Base-by-base conservation (phyloP, 2,888 invertebrate species). In the Dynastes maya region DNA sequence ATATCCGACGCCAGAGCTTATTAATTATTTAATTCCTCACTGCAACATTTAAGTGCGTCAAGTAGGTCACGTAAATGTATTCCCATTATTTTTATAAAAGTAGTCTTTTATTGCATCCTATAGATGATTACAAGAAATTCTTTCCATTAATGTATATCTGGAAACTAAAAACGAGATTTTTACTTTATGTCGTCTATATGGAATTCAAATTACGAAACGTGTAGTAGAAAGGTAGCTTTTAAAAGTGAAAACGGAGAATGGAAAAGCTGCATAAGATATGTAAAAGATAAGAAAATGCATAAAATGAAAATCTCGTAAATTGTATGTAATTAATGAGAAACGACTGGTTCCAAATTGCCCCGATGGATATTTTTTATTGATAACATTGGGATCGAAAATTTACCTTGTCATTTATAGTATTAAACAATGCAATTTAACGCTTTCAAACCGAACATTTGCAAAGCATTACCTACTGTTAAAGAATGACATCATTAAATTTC, bases 121-220 rank as follows among this genome's bases (percentile, higher is more conserved):
- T 13, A 13, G 37, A 1, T 64, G 64, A 64, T 64, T 40, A 64
- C 16, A 64, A 64, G n/a, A 64, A 32, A 37, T 13, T 64, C 55
- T 64, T 32, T n/a, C 2, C 37, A 40, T 64, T 64, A 37, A 64
- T 37, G 64, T 37, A 16, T 5, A 22, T 55, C 16, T 32, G n/a
- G 13, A 64, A 22, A 11, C 61, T n/a, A 37, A 40, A 29, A 37
- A 32, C 13, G 16, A 13, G 13, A 40, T n/a, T 64, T 64, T 64
- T 64, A 64, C 37, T 37, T 37, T 32, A 64, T 64, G n/a, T 64
- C 64, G 2, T 64, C 22, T 58, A 58, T 58, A 16, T 58, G 16
- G 16, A 58, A 58, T 58, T n/a, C 32, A 64, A 64, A 64, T 64
- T 64, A 64, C 37, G 37, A 29, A 64, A 64, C n/a, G n/a, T 58